Conservation (phyloP, 2,888 invertebrate species). For the Limnephilus rhombicus region DNA sequence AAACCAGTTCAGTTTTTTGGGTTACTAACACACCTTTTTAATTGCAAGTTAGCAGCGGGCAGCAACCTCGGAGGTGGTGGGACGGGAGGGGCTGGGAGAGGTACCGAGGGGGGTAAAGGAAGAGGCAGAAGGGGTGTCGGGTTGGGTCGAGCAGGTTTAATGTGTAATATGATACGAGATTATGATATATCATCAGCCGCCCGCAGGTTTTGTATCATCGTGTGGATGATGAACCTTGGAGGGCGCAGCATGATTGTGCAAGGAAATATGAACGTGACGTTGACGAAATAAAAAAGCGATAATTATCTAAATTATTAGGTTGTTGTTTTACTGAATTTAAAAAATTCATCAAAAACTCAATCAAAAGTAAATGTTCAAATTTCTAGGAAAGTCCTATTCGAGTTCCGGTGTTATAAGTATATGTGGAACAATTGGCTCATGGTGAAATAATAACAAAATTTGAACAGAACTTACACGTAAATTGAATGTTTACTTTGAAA, state of each 20-base stretch:
- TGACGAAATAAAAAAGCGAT: too few species aligned
- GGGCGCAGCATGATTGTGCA: not conserved
- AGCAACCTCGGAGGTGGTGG: not conserved
- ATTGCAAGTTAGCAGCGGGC: slow-evolving; percentile 29
- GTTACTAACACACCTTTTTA: slow-evolving; percentile 36
- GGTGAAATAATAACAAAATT: too few species aligned
- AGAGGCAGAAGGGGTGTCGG: not conserved
- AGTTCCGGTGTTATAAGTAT: too few species aligned
- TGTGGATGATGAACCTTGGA: not conserved
- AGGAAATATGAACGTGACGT: not conserved
- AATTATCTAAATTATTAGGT: too few species aligned
- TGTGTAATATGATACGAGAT: slow-evolving; percentile 38
- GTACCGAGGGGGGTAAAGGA: not conserved
- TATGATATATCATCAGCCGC: slow-evolving; percentile 38
- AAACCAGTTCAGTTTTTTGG: not conserved
- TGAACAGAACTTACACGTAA: too few species aligned
- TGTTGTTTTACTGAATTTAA: too few species aligned
- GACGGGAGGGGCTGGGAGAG: not conserved
- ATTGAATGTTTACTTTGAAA: too few species aligned
- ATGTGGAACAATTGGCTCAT: too few species aligned
- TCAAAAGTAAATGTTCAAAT: too few species aligned
- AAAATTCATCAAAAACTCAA: too few species aligned
- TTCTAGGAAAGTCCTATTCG: too few species aligned
- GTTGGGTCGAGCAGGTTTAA: slow-evolving; percentile 5
- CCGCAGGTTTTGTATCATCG: slow-evolving; percentile 33